Conservation (phyloP, 2,797 vertebrate species). For the Poecilia wingei region DNA sequence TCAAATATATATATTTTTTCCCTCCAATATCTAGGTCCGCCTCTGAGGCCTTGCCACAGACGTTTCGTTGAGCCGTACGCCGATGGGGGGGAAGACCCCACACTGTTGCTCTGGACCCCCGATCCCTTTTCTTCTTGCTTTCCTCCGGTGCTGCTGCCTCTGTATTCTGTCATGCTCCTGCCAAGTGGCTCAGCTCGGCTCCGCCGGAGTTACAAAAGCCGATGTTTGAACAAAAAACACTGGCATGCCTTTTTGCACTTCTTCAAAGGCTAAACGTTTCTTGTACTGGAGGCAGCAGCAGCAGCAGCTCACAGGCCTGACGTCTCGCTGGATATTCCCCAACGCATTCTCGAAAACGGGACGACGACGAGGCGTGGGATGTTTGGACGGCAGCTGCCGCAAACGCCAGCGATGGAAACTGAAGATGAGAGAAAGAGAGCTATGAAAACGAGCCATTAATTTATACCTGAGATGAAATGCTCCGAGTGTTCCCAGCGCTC, state of each 20-base stretch:
- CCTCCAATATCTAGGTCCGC: slow-evolving; percentile 54
- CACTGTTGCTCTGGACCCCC: slow-evolving; percentile 52
- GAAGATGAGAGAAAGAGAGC: slow-evolving; percentile 9
- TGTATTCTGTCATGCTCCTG: slow-evolving; percentile 66
- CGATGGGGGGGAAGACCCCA: slow-evolving; percentile 35
- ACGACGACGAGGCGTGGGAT: slow-evolving; percentile 40
- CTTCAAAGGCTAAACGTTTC: slow-evolving; percentile 65
- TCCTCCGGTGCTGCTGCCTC: slow-evolving; percentile 19
- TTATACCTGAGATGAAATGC: slow-evolving; percentile 65
- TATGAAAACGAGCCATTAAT: slow-evolving; percentile 17
- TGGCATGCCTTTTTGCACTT: slow-evolving; percentile 55
- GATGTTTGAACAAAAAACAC: slow-evolving; percentile 73
- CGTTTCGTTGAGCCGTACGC: slow-evolving; percentile 49
- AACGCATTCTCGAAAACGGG: slow-evolving; percentile 50
- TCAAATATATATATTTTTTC: slow-evolving; percentile 54
- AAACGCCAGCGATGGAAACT: slow-evolving; percentile 39
- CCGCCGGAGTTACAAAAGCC: slow-evolving; percentile 64
- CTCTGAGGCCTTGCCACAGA: slow-evolving; percentile 52
- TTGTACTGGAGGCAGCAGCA: slow-evolving; percentile 44
- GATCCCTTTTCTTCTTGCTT: slow-evolving; percentile 29
- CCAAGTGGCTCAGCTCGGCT: slow-evolving; percentile 58
- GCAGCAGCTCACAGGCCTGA: slow-evolving; percentile 29
- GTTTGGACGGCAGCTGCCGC: slow-evolving; percentile 34
- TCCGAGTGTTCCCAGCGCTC: slow-evolving; percentile 57
- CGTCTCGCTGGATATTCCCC: slow-evolving; percentile 58